Conservation (phyloP, 2,113 vertebrate species). For the Globicephala melas region DNA sequence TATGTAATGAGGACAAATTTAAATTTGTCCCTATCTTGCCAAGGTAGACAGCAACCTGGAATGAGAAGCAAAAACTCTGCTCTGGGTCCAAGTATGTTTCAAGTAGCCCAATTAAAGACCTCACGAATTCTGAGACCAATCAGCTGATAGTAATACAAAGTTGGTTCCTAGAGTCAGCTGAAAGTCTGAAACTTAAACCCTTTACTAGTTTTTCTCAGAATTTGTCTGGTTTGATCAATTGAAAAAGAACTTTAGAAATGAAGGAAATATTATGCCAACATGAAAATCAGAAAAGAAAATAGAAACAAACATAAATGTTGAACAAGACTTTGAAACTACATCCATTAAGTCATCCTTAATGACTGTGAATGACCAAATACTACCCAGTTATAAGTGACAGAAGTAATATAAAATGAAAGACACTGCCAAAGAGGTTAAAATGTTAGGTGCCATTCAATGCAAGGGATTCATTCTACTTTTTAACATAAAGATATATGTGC, state of each 20-base stretch:
- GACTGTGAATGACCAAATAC: not conserved
- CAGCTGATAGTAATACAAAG: not conserved
- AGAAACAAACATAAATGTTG: not conserved
- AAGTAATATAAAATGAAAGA: not conserved
- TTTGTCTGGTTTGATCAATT: not conserved
- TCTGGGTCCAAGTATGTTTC: not conserved
- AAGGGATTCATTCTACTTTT: not conserved
- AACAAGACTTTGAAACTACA: not conserved
- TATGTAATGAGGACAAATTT: not conserved
- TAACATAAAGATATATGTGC: not conserved
- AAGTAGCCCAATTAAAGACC: not conserved
- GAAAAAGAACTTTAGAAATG: not conserved
- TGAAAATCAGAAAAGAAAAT: conserved; percentile 15
- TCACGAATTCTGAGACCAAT: not conserved
- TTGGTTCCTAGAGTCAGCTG: not conserved
- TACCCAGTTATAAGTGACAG: not conserved
- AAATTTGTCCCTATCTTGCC: not conserved
- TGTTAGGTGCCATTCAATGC: not conserved
- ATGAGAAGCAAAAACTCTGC: not conserved
- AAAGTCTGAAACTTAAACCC: not conserved
- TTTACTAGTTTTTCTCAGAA: not conserved
- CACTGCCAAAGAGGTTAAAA: not conserved
- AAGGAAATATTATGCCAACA: not conserved
- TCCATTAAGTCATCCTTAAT: not conserved
- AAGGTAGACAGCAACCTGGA: not conserved